phyloP scores from a whole-genome alignment of 2,888 invertebrate genomes.

The Hydrotaea cyrtoneurina region DNA sequence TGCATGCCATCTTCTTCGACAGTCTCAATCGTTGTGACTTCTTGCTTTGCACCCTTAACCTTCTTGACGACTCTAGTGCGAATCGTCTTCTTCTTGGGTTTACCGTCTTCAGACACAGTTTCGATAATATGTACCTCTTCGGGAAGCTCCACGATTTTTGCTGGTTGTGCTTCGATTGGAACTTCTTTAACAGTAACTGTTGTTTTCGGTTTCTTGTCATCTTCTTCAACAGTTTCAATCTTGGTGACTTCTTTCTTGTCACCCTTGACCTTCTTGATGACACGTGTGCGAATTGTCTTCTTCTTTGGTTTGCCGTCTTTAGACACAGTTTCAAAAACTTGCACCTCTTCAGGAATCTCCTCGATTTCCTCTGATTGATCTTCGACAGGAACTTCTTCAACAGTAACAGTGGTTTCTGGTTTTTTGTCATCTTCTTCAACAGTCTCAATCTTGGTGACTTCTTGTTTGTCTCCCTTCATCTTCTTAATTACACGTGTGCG shows the following conservation, averaged over 20 bases:
- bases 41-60: constrained; percentile 77
- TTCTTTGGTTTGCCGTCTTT: constrained; percentile 61
- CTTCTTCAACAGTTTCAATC: constrained; percentile 79
- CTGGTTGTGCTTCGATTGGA: constrained; percentile 71
- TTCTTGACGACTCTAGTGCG: constrained; percentile 77
- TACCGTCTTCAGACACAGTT: constrained; percentile 74
- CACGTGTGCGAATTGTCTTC: constrained; percentile 55
- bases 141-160: constrained; percentile 74
- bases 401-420: constrained; percentile 60
- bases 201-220: constrained; percentile 79
- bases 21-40: constrained; percentile 77
- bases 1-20: constrained; percentile 75
- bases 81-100: constrained; percentile 74
- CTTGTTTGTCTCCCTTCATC: constrained; percentile 64
- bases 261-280: constrained; percentile 60
- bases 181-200: constrained; percentile 71
- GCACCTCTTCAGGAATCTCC: constrained; percentile 59
- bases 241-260: constrained; percentile 79
- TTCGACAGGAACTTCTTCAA: constrained; percentile 54
- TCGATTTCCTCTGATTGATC: constrained; percentile 27
- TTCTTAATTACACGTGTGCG: constrained; percentile 70
- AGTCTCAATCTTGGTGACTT: constrained; percentile 61
- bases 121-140: constrained; percentile 48
- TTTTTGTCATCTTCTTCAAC: constrained; percentile 63
- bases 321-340: constrained; percentile 46